phyloP scores from a whole-genome alignment of 2,888 invertebrate species.

The Aleiodes leptofemur region DNA sequence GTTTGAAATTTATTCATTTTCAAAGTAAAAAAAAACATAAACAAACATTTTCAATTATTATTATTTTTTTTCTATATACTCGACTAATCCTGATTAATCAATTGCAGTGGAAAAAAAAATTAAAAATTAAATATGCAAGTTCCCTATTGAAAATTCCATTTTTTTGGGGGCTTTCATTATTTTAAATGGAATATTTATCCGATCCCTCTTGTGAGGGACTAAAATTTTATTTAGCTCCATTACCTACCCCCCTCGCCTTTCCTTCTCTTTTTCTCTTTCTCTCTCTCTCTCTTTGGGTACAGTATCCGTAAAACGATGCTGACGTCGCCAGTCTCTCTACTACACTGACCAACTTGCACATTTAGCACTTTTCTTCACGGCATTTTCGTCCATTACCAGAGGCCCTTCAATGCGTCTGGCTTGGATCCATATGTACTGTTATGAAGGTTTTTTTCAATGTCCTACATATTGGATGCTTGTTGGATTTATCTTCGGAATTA shows the following conservation, averaged over 20 bases:
- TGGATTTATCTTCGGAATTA: background rate
- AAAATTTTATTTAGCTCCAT: conserved; percentile 49
- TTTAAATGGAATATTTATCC: conserved; percentile 29
- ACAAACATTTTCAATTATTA: too few relatives aligned
- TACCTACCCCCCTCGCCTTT: conserved; percentile 23
- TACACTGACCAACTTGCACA: conserved; percentile 64
- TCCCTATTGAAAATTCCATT: too few relatives aligned
- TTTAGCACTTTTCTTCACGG: conserved; percentile 70
- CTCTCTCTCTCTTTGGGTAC: conserved; percentile 25
- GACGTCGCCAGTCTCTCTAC: conserved; percentile 43
- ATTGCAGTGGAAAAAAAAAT: too few relatives aligned
- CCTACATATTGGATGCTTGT: conserved; percentile 26
- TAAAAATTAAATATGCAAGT: too few relatives aligned
- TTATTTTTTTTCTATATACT: too few relatives aligned
- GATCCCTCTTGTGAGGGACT: conserved; percentile 2
- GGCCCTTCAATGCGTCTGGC: conserved; percentile 44
- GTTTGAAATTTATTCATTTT: too few relatives aligned
- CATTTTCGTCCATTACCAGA: conserved; percentile 35
- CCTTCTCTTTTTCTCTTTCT: conserved; percentile 12
- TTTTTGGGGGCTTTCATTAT: background rate
- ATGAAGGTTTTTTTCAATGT: conserved; percentile 22
- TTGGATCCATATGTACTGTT: conserved; percentile 28
- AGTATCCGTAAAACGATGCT: conserved; percentile 49
- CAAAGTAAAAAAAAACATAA: too few relatives aligned
- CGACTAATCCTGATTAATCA: too few relatives aligned